phyloP scores from a whole-genome alignment of 2,797 vertebrate species.

The Naso thynnoides region DNA sequence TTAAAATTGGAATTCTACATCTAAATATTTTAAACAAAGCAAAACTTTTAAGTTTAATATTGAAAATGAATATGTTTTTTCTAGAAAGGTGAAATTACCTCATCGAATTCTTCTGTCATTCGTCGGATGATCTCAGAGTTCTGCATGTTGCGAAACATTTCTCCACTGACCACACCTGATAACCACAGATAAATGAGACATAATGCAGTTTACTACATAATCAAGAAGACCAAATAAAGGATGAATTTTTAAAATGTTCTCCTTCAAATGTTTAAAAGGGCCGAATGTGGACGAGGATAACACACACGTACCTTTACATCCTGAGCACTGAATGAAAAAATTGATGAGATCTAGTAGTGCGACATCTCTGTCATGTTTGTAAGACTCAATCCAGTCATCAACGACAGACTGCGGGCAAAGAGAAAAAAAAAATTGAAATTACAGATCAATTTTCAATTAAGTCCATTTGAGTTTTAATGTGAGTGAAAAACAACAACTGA shows the following conservation, averaged over 20 bases:
- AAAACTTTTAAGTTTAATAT: not conserved
- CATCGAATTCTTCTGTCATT: slow-evolving; percentile 99
- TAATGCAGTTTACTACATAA: slow-evolving; percentile 1
- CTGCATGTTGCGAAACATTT: slow-evolving; percentile 99
- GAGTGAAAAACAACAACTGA: not conserved
- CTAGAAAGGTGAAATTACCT: slow-evolving; percentile 84
- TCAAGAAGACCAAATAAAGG: not conserved
- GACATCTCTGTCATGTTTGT: slow-evolving; percentile 97
- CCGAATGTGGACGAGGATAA: not conserved
- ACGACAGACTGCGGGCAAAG: slow-evolving; percentile 92
- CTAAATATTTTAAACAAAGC: slow-evolving; percentile 7
- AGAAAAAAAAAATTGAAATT: not conserved
- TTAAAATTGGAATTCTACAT: not conserved
- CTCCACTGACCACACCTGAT: slow-evolving; percentile 95
- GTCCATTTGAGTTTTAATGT: not conserved
- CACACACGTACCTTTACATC: slow-evolving; percentile 93
- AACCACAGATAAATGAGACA: slow-evolving; percentile 37
- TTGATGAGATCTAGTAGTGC: slow-evolving; percentile 99
- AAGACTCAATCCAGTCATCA: slow-evolving; percentile 99
- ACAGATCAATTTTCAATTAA: not conserved
- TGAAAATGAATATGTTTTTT: slow-evolving; percentile 4
- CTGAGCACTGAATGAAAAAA: slow-evolving; percentile 99
- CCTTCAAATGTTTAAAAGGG: not conserved
- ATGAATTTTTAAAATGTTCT: not conserved
- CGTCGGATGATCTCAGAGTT: slow-evolving; percentile 99